Evolutionary conservation across 1,140 invertebrate species (phyloP), one percentile per base, ranked within the genome.

Genomic region (Drusus annulatus): DNA sequence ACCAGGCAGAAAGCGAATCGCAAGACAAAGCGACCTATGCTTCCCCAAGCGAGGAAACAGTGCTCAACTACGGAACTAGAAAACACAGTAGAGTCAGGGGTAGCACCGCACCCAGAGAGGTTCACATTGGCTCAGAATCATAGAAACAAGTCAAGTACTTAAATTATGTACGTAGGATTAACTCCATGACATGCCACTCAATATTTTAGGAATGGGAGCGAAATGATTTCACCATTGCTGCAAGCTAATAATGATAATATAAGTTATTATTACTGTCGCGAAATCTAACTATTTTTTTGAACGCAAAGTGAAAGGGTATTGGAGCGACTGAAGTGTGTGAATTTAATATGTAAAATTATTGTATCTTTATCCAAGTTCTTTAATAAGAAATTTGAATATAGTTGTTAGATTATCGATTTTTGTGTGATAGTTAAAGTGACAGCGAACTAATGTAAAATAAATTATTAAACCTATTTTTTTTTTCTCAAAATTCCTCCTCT

Each of bases 1-100:
- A 36, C 28, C 73, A 81, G 65, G 45, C 74, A 10, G 80, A 79
- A 76, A 81, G 80, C 31, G 82, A 84, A 81, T 80, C 80, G n/a
- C 78, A 81, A 68, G 25, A 69, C 5, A 71, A 80, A 62, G 50
- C 62, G 3, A 52, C 80, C 5, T 84, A 81, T 45, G 75, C 69
- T n/a, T 45, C 45, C 10, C 65, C 75, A 17, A 13, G 45, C 6
- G 77, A 83, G 77, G 28, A 79, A 56, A 78, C 77, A 31, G 78
- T 54, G n/a, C 3, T 54, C 6, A 80, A 74, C 19, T 84, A 84
- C 54, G 82, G 82, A 56, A 80, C 79, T 68, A 84, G 73, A 62
- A 84, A 74, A 31, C 75, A 80, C 19, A 21, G 58, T 36, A 84
- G 58, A 51, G 25, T 15, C 23, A 80, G 80, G 62, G 76, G 54